Conservation (phyloP, 2,888 invertebrate species). For the Campoplex capitator region DNA sequence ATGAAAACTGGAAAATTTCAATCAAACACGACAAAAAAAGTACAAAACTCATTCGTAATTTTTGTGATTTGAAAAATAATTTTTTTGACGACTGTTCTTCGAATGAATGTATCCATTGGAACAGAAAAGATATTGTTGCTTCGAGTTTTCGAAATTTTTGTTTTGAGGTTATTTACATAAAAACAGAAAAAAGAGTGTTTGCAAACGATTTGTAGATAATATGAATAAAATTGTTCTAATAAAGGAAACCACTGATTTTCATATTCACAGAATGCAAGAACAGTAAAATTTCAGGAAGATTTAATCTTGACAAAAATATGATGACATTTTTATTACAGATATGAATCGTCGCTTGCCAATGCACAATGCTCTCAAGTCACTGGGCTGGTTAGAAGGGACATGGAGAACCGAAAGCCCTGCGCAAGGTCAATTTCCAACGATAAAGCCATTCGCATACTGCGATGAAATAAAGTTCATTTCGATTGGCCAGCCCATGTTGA, state of each 20-base stretch:
- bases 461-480: slow-evolving; percentile 87
- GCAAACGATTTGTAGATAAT: neutral
- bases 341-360: slow-evolving; percentile 77
- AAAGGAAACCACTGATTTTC: neutral
- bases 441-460: slow-evolving; percentile 86
- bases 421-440: slow-evolving; percentile 86
- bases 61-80: neutral
- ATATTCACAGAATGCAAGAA: neutral
- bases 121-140: neutral
- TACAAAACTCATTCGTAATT: no score
- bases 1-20: neutral
- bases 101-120: neutral
- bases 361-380: slow-evolving; percentile 86
- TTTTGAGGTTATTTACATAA: slow-evolving; percentile 1
- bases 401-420: slow-evolving; percentile 86
- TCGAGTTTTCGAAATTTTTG: neutral
- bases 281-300: neutral
- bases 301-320: neutral
- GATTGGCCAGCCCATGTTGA: slow-evolving; percentile 88
- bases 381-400: slow-evolving; percentile 87
- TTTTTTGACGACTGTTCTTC: neutral
- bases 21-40: neutral
- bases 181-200: neutral
- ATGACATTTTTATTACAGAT: slow-evolving; percentile 26
- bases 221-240: neutral